phyloP scores from a whole-genome alignment of 2,797 vertebrate genomes.

The Podargus strigoides region DNA sequence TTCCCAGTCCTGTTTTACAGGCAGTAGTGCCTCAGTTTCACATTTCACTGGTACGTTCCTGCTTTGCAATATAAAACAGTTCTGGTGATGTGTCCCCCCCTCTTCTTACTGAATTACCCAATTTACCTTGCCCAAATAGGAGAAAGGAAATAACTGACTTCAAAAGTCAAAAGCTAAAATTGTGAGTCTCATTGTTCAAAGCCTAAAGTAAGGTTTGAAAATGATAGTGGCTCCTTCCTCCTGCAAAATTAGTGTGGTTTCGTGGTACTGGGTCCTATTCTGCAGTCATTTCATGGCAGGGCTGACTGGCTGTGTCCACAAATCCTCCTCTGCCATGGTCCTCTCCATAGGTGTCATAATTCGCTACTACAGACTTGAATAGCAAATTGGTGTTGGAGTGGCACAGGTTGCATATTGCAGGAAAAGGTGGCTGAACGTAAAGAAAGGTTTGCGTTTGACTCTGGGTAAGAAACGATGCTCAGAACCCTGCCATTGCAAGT shows the following conservation, averaged over 20 bases:
- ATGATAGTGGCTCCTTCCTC: not conserved
- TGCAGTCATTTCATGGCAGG: not conserved
- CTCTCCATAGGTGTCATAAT: not conserved
- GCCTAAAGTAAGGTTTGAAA: not conserved
- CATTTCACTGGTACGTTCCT: not conserved
- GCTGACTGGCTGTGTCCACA: not conserved
- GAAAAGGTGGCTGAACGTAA: not conserved
- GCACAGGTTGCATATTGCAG: not conserved
- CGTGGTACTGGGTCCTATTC: not conserved
- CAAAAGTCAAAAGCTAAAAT: not conserved
- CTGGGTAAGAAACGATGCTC: not conserved
- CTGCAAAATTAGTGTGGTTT: not conserved
- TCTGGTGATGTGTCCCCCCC: not conserved
- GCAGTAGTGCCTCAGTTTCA: not conserved
- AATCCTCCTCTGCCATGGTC: not conserved
- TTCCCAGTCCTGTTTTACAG: not conserved
- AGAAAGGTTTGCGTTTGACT: not conserved
- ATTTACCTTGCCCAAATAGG: not conserved
- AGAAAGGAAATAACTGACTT: not conserved
- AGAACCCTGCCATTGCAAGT: not conserved
- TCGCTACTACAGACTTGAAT: not conserved
- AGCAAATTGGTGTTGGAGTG: not conserved
- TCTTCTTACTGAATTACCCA: not conserved
- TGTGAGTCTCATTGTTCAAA: accelerated
- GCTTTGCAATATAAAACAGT: not conserved